Evolutionary conservation across 2,888 invertebrate species (phyloP).

Genomic region (Ligdia adustata): DNA sequence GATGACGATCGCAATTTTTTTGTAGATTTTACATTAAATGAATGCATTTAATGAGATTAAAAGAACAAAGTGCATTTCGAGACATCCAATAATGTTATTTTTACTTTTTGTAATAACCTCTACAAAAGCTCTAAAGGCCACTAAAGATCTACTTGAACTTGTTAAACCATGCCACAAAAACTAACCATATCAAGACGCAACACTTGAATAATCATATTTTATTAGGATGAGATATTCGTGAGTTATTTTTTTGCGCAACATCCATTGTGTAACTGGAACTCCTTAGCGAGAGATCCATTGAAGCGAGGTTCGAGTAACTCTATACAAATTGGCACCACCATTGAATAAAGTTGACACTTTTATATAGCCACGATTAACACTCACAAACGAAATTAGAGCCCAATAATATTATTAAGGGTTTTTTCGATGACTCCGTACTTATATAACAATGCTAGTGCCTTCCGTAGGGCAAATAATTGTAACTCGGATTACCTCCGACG

Average conservation of each 20-base stretch:
- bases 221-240: constrained; percentile 35
- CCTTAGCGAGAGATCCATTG: constrained; percentile 51
- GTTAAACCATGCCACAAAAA: not conserved
- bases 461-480: constrained; percentile 61
- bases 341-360: constrained; percentile 76
- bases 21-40: too few relatives aligned
- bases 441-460: constrained; percentile 55
- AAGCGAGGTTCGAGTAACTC: constrained; percentile 65
- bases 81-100: too few relatives aligned
- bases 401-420: constrained; percentile 80
- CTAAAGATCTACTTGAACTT: not conserved
- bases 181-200: constrained; percentile 20
- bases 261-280: constrained; percentile 62
- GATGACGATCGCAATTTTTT: too few relatives aligned
- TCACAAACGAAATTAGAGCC: constrained; percentile 82
- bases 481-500: constrained; percentile 81
- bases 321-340: constrained; percentile 80
- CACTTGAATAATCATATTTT: constrained; percentile 41
- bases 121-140: not conserved
- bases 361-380: constrained; percentile 78
- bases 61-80: too few relatives aligned
- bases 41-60: too few relatives aligned
- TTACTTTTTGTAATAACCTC: too few relatives aligned
- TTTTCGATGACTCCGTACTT: constrained; percentile 38
- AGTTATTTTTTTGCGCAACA: constrained; percentile 33